A percentile compares a stretch with the other conserved stretches of the same genome.
Evolutionary conservation across 1,140 invertebrate genomes (phyloP).

Genomic region (Hypothenemus hampei): DNA sequence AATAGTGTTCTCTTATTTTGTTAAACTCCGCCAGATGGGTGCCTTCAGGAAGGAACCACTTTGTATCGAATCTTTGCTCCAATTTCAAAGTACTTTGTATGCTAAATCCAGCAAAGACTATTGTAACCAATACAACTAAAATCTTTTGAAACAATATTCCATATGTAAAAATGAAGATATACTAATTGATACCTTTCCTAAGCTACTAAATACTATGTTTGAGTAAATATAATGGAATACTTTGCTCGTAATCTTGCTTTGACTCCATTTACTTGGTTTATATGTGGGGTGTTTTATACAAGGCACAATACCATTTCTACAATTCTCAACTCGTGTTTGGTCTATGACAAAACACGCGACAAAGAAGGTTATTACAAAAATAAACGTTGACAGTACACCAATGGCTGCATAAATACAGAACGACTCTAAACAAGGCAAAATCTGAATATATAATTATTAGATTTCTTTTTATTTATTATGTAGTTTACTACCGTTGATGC

Average conservation of each 20-base stretch:
- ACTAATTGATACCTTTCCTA: constrained; percentile 53
- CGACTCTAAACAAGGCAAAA: constrained; percentile 67
- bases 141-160: constrained; percentile 41
- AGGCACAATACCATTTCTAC: constrained; percentile 61
- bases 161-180: not conserved
- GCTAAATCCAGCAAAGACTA: constrained; percentile 54
- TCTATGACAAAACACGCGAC: constrained; percentile 71
- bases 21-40: constrained; percentile 64
- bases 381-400: constrained; percentile 66
- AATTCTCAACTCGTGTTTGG: constrained; percentile 55
- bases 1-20: constrained; percentile 51
- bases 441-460: constrained; percentile 48
- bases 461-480: not conserved
- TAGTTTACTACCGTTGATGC: constrained; percentile 55
- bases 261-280: constrained; percentile 44
- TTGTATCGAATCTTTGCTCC: constrained; percentile 71
- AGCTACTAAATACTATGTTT: constrained; percentile 52
- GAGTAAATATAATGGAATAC: constrained; percentile 55
- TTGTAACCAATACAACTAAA: constrained; percentile 55
- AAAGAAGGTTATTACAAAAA: constrained; percentile 73
- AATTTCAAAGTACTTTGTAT: constrained; percentile 56
- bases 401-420: constrained; percentile 71
- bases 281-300: constrained; percentile 62
- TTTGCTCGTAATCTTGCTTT: constrained; percentile 47
- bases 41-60: constrained; percentile 69